A percentile compares a stretch with the other conserved stretches of the same genome.
These are phyloP conservation scores for Agelas oroides DNA, from an alignment of 37 sponge, comb jelly and placozoan species.

Conservation along the genomic window DNA sequence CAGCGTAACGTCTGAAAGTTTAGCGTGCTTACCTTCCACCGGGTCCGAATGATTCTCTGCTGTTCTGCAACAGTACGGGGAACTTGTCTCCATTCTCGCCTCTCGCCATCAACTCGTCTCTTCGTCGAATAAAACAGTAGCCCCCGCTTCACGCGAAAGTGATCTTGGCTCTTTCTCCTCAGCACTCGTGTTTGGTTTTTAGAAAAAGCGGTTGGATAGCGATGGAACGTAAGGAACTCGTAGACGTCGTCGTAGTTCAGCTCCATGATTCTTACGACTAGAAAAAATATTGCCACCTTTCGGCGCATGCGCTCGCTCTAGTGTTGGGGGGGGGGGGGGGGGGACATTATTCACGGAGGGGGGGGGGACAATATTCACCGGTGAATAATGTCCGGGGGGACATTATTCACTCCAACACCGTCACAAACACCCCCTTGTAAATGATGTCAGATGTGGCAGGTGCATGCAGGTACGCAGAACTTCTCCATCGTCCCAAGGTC, in stretches of 20 bases:
- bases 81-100: conserved; percentile 16
- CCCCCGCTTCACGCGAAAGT: conserved; percentile 6
- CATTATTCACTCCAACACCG: too few relatives aligned
- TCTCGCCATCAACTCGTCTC: neutral
- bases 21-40: conserved; percentile 1
- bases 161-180: conserved; percentile 7
- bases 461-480: too few relatives aligned
- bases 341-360: too few relatives aligned
- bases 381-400: too few relatives aligned
- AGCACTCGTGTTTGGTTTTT: conserved; percentile 25
- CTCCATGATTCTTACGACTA: neutral
- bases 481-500: too few relatives aligned
- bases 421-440: too few relatives aligned
- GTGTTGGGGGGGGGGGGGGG: too few relatives aligned
- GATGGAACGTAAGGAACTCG: neutral
- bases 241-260: neutral
- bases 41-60: conserved; percentile 14
- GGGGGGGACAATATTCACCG: too few relatives aligned
- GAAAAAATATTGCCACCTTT: too few relatives aligned
- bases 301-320: too few relatives aligned
- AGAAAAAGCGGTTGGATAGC: conserved; percentile 16
- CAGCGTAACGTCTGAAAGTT: neutral
- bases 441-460: too few relatives aligned
- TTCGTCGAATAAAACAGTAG: conserved; percentile 5
- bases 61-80: conserved; percentile 13